Conservation (phyloP, 2,113 vertebrate species). For the Crotalus tigris region DNA sequence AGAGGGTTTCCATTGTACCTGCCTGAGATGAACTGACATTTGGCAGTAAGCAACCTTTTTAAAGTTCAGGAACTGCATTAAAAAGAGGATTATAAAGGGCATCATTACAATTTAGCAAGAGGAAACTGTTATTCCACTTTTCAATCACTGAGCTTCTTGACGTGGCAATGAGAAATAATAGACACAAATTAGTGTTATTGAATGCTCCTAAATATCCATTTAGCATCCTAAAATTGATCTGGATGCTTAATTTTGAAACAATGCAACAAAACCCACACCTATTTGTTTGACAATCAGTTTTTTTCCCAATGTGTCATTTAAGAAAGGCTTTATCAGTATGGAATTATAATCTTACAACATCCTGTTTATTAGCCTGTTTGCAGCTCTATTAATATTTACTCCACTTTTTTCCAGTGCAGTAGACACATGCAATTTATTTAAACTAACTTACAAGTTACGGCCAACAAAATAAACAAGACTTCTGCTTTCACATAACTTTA, state of each 20-base stretch:
- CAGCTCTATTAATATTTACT: slow-evolving; percentile 46
- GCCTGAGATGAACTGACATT: slow-evolving; percentile 64
- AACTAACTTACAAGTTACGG: slow-evolving; percentile 52
- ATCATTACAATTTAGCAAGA: slow-evolving; percentile 67
- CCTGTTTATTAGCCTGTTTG: slow-evolving; percentile 56
- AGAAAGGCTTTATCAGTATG: slow-evolving; percentile 37
- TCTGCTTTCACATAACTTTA: slow-evolving; percentile 56
- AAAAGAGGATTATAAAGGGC: slow-evolving; percentile 70
- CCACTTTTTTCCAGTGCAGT: slow-evolving; percentile 41
- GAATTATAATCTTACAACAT: slow-evolving; percentile 50
- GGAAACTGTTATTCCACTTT: slow-evolving; percentile 68
- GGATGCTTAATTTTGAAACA: slow-evolving; percentile 49
- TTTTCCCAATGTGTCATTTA: slow-evolving; percentile 48
- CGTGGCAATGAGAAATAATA: slow-evolving; percentile 64
- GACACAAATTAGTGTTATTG: slow-evolving; percentile 61
- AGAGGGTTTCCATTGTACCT: slow-evolving; percentile 51
- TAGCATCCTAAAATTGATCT: slow-evolving; percentile 46
- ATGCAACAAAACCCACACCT: slow-evolving; percentile 33
- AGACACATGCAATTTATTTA: slow-evolving; percentile 53
- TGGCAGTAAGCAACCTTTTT: slow-evolving; percentile 69
- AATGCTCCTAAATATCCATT: slow-evolving; percentile 55
- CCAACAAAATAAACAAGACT: slow-evolving; percentile 55
- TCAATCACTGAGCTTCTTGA: slow-evolving; percentile 61
- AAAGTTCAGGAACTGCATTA: slow-evolving; percentile 72
- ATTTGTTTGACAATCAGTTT: slow-evolving; percentile 25